Evolutionary conservation across 1,140 invertebrate species (phyloP), one percentile per base, ranked within the genome.

Genomic region (Penaeus vannamei): DNA sequence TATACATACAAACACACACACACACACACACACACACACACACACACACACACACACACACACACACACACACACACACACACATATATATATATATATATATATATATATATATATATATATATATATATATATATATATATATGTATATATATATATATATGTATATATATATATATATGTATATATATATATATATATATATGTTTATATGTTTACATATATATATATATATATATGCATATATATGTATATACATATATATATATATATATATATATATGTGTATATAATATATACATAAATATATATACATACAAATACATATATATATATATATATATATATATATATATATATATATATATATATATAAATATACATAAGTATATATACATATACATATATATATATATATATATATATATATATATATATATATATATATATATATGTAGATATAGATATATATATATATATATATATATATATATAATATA

Each of bases 181-280:
- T 22, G n/a, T 72, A 72, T 72, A 72, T 26, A 72, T 72, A 72
- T 72, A 72, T 22, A 72, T 72, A 22, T 72, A 72, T 22, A 72
- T 72, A 72, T 22, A 72, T 72, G 8, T 26, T n/a, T 72, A 26
- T 72, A 72, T 72, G n/a, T 72, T 8, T 72, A 72, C n/a, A 72
- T 76, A 32, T 76, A 76, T 76, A 76, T 72, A 29, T 26, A 29
- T 76, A 76, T 36, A n/a, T 76, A 76, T 76, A 2, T 32, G 32
- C 2, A 32, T n/a, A 32, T 32, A 5, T 76, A 76, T 76, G 29
- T 72, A 72, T 72, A 29, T 72, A 29, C 29, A 72, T 72, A 72
- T 72, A 72, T 72, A 29, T 29, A 72, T 29, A 32, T 76, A 29
- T 76, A 32, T 76, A 76, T 76, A 32, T 76, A 76, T 76, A 32